Evolutionary conservation across 2,888 invertebrate species (phyloP), one percentile per base, ranked within the genome.

Genomic region (Calameuta pallipes): DNA sequence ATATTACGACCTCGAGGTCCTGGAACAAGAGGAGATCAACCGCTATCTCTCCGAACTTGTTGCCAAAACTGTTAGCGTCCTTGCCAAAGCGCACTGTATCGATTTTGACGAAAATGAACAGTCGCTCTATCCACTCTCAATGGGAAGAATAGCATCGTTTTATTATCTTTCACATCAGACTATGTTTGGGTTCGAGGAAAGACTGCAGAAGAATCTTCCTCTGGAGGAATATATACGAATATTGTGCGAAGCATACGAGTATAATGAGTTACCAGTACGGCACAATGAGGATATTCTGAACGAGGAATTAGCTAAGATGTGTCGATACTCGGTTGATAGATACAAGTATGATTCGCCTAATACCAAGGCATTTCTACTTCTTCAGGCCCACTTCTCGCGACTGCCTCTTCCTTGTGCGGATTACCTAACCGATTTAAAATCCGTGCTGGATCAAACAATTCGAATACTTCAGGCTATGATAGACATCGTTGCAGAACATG

Each of bases 261-360:
- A 98, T 89, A 95, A 96, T 79, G 96, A 98, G 85, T 93, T 99
- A 83, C 99, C 99, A 0, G 99, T 99, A 2, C 94, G 99, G 76
- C 99, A 99, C 90, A 99, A 99, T 90, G 99, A 99, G 92, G 99
- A 99, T 89, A 92, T 96, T 80, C 93, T 97, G 73, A 99, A 99
- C 90, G 96, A 95, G 97, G 97, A 98, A 85, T 92, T 99, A 79
- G 95, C 97, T 0, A 95, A 96, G 87, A 92, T 93, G 81, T 96
- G 98, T 83, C 95, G 96, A 2, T 92, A 96, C 82, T 93, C 95
- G 80, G 96, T 96, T 2, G 95, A 96, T 88, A 92, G 95, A 0
- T 92, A 96, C 76, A 94, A 95, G 0, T 95, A 96, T 86, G 99
- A 98, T 92, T 98, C 97, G 4, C 96, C 99, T 0, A 96, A 98